phyloP scores from a whole-genome alignment of 2,797 vertebrate species.

The Chaenodraco wilsoni region DNA sequence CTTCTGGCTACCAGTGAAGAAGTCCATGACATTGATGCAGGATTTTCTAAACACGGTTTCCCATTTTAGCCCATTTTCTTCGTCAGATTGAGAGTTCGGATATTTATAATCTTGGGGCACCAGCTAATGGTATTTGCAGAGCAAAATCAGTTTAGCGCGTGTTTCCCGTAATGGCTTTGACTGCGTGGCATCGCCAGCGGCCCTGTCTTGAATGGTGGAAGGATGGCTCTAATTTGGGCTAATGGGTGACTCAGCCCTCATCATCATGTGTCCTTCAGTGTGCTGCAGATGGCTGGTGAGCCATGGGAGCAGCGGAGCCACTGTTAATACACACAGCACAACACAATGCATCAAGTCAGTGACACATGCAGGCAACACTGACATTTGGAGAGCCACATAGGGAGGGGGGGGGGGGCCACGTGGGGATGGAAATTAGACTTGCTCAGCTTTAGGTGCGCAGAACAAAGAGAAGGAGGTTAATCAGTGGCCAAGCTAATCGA shows the following conservation, averaged over 20 bases:
- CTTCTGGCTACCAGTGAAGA: conserved; percentile 61
- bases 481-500: conserved; percentile 68
- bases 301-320: conserved; percentile 57
- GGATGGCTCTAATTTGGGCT: conserved; percentile 82
- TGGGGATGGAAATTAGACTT: conserved; percentile 27
- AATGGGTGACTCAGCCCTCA: conserved; percentile 80
- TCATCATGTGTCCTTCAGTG: conserved; percentile 71
- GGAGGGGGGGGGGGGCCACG: neutral
- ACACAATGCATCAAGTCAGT: conserved; percentile 67
- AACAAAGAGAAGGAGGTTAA: conserved; percentile 71
- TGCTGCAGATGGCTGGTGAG: conserved; percentile 73
- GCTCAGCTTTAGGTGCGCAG: conserved; percentile 52
- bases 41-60: conserved; percentile 69
- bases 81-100: conserved; percentile 65
- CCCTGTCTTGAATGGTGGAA: conserved; percentile 72
- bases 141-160: conserved; percentile 76
- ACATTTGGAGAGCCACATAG: conserved; percentile 60
- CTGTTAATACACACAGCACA: conserved; percentile 37
- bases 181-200: conserved; percentile 72
- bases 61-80: conserved; percentile 61
- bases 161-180: conserved; percentile 77
- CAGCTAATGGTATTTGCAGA: conserved; percentile 80
- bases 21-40: conserved; percentile 70
- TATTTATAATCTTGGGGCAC: conserved; percentile 80
- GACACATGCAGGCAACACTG: conserved; percentile 65